Conservation (phyloP, 2,888 invertebrate genomes). For the Crioceris asparagi region DNA sequence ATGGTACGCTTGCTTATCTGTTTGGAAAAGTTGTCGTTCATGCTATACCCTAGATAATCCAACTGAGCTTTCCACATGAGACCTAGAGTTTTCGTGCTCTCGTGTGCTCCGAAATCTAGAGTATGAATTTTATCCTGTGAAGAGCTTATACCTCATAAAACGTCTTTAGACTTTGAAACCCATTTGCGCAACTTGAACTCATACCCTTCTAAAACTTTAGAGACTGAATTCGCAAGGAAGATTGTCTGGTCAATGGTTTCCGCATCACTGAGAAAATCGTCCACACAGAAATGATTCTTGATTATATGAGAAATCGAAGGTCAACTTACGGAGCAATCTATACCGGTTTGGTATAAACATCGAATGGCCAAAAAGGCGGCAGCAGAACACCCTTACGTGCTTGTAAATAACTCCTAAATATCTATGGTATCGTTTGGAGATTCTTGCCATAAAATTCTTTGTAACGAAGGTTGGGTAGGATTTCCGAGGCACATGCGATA, state of each 20-base stretch:
- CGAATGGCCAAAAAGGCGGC: conserved; percentile 7
- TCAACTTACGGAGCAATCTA: too few species aligned
- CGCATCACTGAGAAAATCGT: background rate
- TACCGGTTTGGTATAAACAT: background rate
- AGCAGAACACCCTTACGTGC: conserved; percentile 9
- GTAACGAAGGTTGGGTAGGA: conserved; percentile 5
- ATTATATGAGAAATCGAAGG: background rate
- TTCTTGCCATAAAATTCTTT: conserved; percentile 12
- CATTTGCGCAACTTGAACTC: background rate
- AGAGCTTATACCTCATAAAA: too few species aligned
- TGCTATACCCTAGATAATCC: too few species aligned
- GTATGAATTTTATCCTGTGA: too few species aligned
- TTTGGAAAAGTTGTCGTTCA: too few species aligned
- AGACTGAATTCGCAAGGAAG: background rate
- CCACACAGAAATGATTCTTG: background rate
- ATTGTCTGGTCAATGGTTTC: background rate
- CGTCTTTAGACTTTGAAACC: background rate
- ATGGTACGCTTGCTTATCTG: too few species aligned
- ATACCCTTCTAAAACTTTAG: background rate
- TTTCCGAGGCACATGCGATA: conserved; percentile 8
- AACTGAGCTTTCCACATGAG: too few species aligned
- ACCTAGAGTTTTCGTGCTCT: too few species aligned
- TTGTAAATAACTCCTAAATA: conserved; percentile 6
- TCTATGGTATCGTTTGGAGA: background rate
- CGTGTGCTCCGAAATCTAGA: too few species aligned